Conservation (phyloP, 2,113 vertebrate species). For the Microcebus jonahi region DNA sequence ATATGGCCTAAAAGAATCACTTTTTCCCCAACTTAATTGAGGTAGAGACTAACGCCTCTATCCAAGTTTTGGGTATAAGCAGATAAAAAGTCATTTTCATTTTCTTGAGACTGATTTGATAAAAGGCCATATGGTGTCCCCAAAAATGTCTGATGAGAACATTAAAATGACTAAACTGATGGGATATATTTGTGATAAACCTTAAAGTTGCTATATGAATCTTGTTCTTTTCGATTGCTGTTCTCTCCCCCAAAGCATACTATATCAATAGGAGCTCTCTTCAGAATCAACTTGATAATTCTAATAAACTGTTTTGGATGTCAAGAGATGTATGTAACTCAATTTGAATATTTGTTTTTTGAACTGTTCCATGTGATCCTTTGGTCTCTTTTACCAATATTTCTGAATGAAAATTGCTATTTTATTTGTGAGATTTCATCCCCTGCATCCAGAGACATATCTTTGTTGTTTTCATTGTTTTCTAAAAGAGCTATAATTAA, state of each 20-base stretch:
- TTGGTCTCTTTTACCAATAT: conserved; percentile 82
- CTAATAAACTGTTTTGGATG: conserved; percentile 75
- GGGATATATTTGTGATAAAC: conserved; percentile 84
- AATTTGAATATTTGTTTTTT: conserved; percentile 80
- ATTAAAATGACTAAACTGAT: conserved; percentile 88
- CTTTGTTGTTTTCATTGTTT: conserved; percentile 88
- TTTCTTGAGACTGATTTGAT: conserved; percentile 82
- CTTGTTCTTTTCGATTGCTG: conserved; percentile 75
- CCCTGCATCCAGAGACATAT: conserved; percentile 98
- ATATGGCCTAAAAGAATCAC: conserved; percentile 79
- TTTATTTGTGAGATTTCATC: conserved; percentile 87
- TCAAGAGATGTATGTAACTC: conserved; percentile 86
- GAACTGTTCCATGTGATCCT: conserved; percentile 84
- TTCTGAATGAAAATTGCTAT: conserved; percentile 84
- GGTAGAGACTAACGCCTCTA: conserved; percentile 67
- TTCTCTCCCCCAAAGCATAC: conserved; percentile 79
- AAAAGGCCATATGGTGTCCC: conserved; percentile 82
- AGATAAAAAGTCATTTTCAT: conserved; percentile 82
- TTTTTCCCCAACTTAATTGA: conserved; percentile 79
- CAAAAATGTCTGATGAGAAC: conserved; percentile 97
- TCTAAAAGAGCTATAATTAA: conserved; percentile 89
- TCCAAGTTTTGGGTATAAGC: conserved; percentile 81
- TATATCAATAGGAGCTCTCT: conserved; percentile 74
- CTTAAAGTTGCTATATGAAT: conserved; percentile 80
- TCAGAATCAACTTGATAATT: conserved; percentile 80